A percentile compares a stretch with the other conserved stretches of the same genome.
Conservation (phyloP, 2,888 invertebrate genomes). For the Eumerus sabulonum region DNA sequence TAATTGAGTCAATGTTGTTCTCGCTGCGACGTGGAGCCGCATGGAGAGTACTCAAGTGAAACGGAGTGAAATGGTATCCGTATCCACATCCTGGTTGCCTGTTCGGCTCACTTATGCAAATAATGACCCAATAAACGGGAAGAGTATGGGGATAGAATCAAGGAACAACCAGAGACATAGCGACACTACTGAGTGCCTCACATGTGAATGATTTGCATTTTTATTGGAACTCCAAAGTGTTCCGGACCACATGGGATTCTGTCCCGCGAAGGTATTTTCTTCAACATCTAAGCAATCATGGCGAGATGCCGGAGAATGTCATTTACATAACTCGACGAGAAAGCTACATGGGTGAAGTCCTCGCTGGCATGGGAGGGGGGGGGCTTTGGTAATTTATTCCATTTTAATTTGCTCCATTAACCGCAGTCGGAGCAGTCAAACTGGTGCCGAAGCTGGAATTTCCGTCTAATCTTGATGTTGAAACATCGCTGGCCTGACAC, state of each 20-base stretch:
- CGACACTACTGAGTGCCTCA: slow-evolving; percentile 44
- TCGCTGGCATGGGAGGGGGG: slow-evolving; percentile 7
- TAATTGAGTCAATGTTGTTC: slow-evolving; percentile 58
- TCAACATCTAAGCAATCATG: too few relatives aligned
- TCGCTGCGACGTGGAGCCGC: too few relatives aligned
- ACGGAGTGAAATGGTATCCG: slow-evolving; percentile 2
- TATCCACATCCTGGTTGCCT: slow-evolving; percentile 10
- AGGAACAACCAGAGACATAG: slow-evolving; percentile 40
- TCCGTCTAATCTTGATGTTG: slow-evolving; percentile 27
- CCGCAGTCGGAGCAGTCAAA: slow-evolving; percentile 34
- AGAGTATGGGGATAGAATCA: neutral
- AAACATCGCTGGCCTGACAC: slow-evolving; percentile 33
- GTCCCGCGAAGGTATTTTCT: too few relatives aligned
- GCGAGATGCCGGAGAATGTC: neutral
- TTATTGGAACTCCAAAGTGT: slow-evolving; percentile 40
- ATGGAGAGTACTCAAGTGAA: too few relatives aligned
- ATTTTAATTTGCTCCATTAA: slow-evolving; percentile 67
- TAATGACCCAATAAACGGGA: slow-evolving; percentile 57
- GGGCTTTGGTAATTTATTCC: slow-evolving; percentile 59
- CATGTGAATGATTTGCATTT: slow-evolving; percentile 60
- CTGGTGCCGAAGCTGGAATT: slow-evolving; percentile 1
- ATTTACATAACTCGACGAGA: slow-evolving; percentile 49
- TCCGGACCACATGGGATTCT: too few relatives aligned
- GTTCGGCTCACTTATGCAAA: slow-evolving; percentile 58
- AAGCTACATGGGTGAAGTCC: too few relatives aligned